Evolutionary conservation across 2,797 vertebrate genomes (phyloP).

Genomic region (Sylvia borin): DNA sequence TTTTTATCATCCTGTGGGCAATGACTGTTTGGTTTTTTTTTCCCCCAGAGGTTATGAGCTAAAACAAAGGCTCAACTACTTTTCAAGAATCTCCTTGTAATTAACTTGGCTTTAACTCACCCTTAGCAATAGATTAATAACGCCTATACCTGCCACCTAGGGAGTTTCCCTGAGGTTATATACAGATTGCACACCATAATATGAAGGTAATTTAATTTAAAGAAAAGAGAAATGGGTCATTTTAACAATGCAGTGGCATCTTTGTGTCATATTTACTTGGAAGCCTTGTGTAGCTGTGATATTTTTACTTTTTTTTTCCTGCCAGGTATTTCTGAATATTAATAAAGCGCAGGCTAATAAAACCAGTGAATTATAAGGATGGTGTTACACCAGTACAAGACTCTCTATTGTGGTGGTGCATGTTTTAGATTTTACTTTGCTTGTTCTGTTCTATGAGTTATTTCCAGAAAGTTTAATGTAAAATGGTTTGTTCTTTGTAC

Average conservation of each 20-base stretch:
- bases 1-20: neutral
- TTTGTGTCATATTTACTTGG: neutral
- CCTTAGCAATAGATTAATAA: neutral
- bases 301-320: neutral
- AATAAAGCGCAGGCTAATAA: neutral
- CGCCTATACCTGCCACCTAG: neutral
- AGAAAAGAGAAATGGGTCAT: neutral
- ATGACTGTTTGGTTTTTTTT: neutral
- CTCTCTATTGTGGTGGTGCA: neutral
- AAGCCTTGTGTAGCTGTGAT: neutral
- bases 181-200: neutral
- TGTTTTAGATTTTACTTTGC: too few species aligned
- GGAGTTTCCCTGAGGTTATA: neutral
- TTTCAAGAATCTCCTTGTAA: neutral
- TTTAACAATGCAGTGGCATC: neutral
- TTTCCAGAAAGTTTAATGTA: too few species aligned
- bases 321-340: neutral
- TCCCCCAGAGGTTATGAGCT: neutral
- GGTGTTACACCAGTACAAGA: neutral
- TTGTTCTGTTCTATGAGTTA: too few species aligned
- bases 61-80: neutral
- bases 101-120: constrained; percentile 14
- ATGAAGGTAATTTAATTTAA: constrained; percentile 11
- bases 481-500: too few species aligned
- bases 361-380: neutral